A percentile compares a stretch with the other conserved stretches of the same genome.
Evolutionary conservation across 2,113 vertebrate genomes (phyloP).

Genomic region (Microcebus ravelobensis): DNA sequence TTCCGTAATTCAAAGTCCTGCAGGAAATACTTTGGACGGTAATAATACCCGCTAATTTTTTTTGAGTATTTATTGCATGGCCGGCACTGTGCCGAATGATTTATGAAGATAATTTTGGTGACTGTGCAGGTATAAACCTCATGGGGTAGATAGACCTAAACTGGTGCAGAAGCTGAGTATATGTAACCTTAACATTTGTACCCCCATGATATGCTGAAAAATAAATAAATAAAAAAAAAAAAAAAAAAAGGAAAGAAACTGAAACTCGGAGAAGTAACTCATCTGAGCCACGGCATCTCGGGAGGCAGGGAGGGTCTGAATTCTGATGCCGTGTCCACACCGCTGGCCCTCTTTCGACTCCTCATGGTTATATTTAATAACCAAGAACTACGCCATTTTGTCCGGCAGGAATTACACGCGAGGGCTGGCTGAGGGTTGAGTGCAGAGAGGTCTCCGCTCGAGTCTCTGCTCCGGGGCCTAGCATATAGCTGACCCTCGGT

Average conservation of each 20-base stretch:
- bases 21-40: neutral
- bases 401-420: rapidly evolving
- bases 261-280: neutral
- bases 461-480: neutral
- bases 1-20: neutral
- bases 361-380: rapidly evolving
- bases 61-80: neutral
- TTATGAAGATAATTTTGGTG: neutral
- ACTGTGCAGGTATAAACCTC: neutral
- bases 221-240: no score
- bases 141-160: rapidly evolving
- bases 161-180: neutral
- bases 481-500: neutral
- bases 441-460: neutral
- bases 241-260: no score
- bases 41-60: neutral
- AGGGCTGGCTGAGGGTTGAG: no score
- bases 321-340: rapidly evolving
- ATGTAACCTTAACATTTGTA: no score
- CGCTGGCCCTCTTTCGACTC: rapidly evolving
- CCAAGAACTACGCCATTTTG: rapidly evolving
- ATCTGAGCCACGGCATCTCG: neutral
- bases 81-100: neutral
- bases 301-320: neutral
- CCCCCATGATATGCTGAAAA: no score